Percentiles rank a stretch among this genome's conserved stretches.
These are phyloP conservation scores for Hemicrepidius hirtus DNA, from an alignment of 2,888 invertebrate genomes.

Conservation along the genomic window DNA sequence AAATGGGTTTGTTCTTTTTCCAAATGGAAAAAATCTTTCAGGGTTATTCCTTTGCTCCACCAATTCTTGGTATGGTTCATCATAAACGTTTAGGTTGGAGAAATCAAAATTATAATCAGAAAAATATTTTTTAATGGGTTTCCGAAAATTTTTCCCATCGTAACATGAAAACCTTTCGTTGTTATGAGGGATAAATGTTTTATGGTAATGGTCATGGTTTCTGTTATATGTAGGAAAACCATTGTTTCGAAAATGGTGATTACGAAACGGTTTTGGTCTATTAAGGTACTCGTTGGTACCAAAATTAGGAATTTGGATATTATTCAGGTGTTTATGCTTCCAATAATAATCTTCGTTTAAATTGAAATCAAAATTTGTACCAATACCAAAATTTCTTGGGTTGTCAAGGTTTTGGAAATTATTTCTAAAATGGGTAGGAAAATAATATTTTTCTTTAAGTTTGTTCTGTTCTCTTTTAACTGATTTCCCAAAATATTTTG, in stretches of 20 bases:
- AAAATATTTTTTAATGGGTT: slow-evolving; percentile 31
- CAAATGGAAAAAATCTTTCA: neutral
- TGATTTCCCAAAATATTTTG: slow-evolving; percentile 37
- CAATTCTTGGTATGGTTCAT: slow-evolving; percentile 1
- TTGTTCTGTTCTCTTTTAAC: neutral
- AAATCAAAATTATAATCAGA: slow-evolving; percentile 51
- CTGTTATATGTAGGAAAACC: no score
- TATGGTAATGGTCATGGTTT: no score
- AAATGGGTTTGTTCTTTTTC: neutral
- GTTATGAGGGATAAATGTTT: neutral
- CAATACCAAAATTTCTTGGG: no score
- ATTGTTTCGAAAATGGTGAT: no score
- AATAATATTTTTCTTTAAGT: neutral
- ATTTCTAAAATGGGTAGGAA: no score
- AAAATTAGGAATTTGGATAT: no score
- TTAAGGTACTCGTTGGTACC: no score
- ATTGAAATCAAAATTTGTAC: no score
- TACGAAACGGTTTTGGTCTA: no score
- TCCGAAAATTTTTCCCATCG: slow-evolving; percentile 17
- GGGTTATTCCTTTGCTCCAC: neutral
- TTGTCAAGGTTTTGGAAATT: neutral
- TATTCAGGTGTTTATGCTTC: neutral
- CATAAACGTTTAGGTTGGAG: slow-evolving; percentile 11
- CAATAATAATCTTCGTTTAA: neutral
- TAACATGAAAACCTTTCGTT: neutral